Conservation (phyloP, 1,140 invertebrate genomes). For the Drosophila miranda region DNA sequence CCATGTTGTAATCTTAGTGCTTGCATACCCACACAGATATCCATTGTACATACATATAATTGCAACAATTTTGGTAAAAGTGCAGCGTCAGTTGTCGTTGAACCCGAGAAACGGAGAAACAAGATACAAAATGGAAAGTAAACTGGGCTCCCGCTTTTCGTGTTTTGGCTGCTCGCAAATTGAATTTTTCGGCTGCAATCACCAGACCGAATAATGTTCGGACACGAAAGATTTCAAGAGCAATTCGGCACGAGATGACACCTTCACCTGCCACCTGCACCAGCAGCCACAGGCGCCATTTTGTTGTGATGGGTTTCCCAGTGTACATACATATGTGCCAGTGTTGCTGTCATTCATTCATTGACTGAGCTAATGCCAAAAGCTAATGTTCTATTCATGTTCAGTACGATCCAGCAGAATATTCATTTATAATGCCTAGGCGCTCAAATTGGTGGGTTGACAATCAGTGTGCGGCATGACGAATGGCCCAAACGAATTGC, state of each 20-base stretch:
- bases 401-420: constrained; percentile 35
- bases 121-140: constrained; percentile 68
- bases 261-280: constrained; percentile 8
- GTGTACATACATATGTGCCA: background rate
- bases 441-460: constrained; percentile 33
- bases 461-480: constrained; percentile 62
- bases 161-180: constrained; percentile 20
- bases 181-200: constrained; percentile 11
- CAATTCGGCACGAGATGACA: constrained; percentile 6
- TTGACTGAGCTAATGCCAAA: constrained; percentile 19
- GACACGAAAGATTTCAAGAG: background rate
- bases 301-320: constrained; percentile 17
- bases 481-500: constrained; percentile 59
- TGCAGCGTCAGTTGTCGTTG: constrained; percentile 76
- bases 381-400: constrained; percentile 76
- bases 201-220: background rate
- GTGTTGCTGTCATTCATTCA: constrained; percentile 6
- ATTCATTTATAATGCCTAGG: constrained; percentile 43
- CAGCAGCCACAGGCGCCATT: constrained; percentile 1
- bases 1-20: constrained; percentile 57
- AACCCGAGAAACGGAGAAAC: constrained; percentile 44
- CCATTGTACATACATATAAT: constrained; percentile 18
- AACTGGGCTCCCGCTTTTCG: constrained; percentile 20
- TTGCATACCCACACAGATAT: constrained; percentile 6
- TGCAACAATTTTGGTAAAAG: constrained; percentile 69